Evolutionary conservation across 2,113 vertebrate species (phyloP).

Genomic region (Propithecus coquereli): DNA sequence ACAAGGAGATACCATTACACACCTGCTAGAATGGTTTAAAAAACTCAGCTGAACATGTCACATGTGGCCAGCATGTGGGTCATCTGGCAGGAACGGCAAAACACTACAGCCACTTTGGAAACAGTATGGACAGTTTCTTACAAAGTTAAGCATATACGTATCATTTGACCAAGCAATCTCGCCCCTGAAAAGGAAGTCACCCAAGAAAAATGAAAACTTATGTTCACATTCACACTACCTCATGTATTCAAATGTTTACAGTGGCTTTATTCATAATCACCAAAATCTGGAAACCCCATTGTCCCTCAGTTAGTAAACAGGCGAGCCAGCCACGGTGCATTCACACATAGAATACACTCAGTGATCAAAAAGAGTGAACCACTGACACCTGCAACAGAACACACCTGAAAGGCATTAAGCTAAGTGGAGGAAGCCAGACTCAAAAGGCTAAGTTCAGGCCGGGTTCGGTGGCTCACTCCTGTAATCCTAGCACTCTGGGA

Average conservation of each 20-base stretch:
- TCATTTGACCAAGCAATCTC: neutral
- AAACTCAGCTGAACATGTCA: neutral
- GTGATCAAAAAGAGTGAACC: neutral
- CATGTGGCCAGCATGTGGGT: neutral
- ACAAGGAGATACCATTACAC: neutral
- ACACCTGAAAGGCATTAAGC: neutral
- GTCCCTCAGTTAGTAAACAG: neutral
- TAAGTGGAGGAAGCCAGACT: neutral
- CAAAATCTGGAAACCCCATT: neutral
- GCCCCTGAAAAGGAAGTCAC: neutral
- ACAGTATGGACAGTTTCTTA: neutral
- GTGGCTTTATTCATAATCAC: neutral
- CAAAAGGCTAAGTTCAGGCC: neutral
- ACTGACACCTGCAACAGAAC: fast-evolving
- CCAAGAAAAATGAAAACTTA: neutral
- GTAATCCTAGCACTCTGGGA: too few relatives aligned
- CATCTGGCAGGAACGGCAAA: neutral
- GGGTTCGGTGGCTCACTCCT: too few relatives aligned
- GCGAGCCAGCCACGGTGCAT: too few relatives aligned
- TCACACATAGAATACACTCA: neutral
- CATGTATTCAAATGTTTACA: neutral
- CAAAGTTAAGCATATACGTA: neutral
- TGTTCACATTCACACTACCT: neutral
- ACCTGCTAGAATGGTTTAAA: neutral
- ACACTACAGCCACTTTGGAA: neutral